Conservation (phyloP, 2,797 vertebrate species). For the Smutsia temminckii region DNA sequence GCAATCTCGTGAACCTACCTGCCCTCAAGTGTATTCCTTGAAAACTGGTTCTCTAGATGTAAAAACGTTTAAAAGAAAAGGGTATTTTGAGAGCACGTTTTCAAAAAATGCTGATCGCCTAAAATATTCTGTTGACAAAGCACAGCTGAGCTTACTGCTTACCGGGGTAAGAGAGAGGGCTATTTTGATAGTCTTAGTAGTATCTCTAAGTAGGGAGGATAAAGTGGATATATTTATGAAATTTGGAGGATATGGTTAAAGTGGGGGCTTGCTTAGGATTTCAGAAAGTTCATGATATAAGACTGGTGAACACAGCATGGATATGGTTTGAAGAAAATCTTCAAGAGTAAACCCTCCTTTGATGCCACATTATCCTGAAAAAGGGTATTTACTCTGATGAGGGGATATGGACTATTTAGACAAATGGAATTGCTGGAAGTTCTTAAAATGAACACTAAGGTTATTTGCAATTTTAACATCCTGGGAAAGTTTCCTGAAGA, state of each 20-base stretch:
- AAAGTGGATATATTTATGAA: neutral
- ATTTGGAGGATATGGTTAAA: neutral
- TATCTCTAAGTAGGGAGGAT: neutral
- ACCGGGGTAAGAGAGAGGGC: neutral
- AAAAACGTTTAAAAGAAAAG: neutral
- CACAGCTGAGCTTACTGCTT: neutral
- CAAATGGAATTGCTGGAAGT: neutral
- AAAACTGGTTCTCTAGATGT: neutral
- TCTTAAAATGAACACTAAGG: slow-evolving; percentile 1
- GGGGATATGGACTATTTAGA: neutral
- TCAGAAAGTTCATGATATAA: neutral
- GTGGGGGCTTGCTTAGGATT: neutral
- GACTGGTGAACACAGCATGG: neutral
- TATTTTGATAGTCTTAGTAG: neutral
- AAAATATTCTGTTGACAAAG: neutral
- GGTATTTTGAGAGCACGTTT: neutral
- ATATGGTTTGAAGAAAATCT: neutral
- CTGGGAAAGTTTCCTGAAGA: neutral
- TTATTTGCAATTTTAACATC: slow-evolving; percentile 9
- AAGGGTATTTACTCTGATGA: neutral
- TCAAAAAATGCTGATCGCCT: neutral
- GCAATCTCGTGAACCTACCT: neutral
- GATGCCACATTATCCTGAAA: neutral
- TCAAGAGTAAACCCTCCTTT: neutral
- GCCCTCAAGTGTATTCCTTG: neutral